These are phyloP conservation scores for Euplexia lucipara DNA, from an alignment of 2,888 invertebrate species.

Conservation along the genomic window DNA sequence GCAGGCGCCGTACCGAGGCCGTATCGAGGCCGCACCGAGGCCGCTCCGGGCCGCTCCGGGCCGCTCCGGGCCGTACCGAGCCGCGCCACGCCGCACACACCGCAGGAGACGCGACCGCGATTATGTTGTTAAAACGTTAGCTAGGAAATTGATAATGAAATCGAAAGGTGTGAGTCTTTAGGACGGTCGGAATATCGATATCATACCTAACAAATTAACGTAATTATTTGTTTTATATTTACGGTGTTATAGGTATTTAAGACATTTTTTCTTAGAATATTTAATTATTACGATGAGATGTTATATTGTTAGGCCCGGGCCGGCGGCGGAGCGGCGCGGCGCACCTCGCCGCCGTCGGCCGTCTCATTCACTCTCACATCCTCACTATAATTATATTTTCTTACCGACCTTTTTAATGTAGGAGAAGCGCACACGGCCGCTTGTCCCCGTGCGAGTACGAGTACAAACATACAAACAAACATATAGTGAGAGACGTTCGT, in stretches of 20 bases:
- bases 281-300: conserved; percentile 90
- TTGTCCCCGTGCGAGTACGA: conserved; percentile 88
- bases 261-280: conserved; percentile 91
- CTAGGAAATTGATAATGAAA: conserved; percentile 91
- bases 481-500: conserved; percentile 87
- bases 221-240: conserved; percentile 91
- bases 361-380: conserved; percentile 89
- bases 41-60: conserved; percentile 57
- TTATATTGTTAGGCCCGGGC: conserved; percentile 88
- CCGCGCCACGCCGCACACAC: conserved; percentile 74
- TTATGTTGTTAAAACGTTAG: conserved; percentile 90
- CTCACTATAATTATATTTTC: conserved; percentile 91
- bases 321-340: conserved; percentile 79
- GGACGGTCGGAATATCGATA: conserved; percentile 90
- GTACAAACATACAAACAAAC: conserved; percentile 83
- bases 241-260: conserved; percentile 91
- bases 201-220: conserved; percentile 91
- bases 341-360: conserved; percentile 82
- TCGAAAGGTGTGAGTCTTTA: conserved; percentile 90
- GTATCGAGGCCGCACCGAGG: conserved; percentile 52
- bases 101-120: conserved; percentile 87
- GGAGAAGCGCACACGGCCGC: conserved; percentile 90
- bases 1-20: conserved; percentile 58
- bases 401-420: conserved; percentile 89
- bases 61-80: conserved; percentile 58